These are phyloP conservation scores for Antrozous pallidus DNA, from an alignment of 2,797 vertebrate genomes.

Conservation along the genomic window DNA sequence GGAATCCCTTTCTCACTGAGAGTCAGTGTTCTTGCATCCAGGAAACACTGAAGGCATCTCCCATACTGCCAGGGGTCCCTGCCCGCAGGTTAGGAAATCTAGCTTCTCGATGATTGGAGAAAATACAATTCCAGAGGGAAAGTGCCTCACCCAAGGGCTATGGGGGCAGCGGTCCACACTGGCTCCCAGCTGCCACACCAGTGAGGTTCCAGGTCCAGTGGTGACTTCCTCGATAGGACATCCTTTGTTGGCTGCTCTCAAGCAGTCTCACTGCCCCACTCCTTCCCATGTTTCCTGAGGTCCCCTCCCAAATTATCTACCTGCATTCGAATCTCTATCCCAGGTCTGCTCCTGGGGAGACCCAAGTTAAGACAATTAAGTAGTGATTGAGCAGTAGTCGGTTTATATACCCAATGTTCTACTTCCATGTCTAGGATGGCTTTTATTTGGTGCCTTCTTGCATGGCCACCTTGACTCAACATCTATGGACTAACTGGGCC, in stretches of 20 bases:
- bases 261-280: neutral
- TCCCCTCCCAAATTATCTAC: neutral
- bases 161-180: fast-evolving
- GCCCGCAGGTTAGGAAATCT: neutral
- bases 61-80: neutral
- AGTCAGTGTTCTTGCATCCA: neutral
- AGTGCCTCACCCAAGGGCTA: neutral
- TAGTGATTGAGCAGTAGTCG: neutral
- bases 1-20: neutral
- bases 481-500: neutral
- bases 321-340: neutral
- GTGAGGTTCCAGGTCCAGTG: neutral
- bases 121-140: neutral
- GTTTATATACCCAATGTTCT: neutral
- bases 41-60: neutral
- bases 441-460: neutral
- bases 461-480: neutral
- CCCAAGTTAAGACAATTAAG: neutral
- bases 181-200: no score
- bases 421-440: neutral
- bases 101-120: neutral
- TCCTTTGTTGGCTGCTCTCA: neutral
- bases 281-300: neutral
- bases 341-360: neutral
- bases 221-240: no score